Percentiles rank a stretch among this genome's conserved stretches.
phyloP scores from a whole-genome alignment of 2,113 vertebrate species.

The Oryzias melastigma region DNA sequence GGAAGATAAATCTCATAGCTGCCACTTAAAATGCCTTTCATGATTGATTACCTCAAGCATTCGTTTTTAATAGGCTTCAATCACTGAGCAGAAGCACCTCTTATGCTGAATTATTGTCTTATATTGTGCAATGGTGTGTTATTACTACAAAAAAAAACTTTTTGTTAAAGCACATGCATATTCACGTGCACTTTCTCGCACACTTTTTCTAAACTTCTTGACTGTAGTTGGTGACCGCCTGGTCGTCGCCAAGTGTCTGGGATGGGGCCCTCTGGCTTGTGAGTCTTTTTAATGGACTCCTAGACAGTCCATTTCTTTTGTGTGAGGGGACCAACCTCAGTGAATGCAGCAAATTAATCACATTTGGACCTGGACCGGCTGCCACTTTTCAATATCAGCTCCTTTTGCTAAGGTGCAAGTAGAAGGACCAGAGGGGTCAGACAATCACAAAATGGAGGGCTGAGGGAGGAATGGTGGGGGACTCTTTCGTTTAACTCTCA shows the following conservation, averaged over 20 bases:
- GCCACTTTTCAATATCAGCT: conserved; percentile 75
- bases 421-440: conserved; percentile 76
- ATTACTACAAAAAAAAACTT: too few relatives aligned
- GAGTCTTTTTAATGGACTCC: conserved; percentile 84
- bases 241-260: conserved; percentile 68
- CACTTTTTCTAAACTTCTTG: conserved; percentile 53
- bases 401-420: conserved; percentile 67
- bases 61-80: conserved; percentile 43
- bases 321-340: conserved; percentile 75
- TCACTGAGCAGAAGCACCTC: conserved; percentile 25
- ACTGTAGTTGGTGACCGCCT: conserved; percentile 56
- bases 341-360: conserved; percentile 94
- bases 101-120: conserved; percentile 49
- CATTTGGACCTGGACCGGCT: conserved; percentile 82
- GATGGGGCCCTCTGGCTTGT: conserved; percentile 74
- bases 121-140: too few relatives aligned
- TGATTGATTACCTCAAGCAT: conserved; percentile 56
- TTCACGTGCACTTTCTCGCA: conserved; percentile 1
- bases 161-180: conserved; percentile 3
- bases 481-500: conserved; percentile 76
- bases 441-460: conserved; percentile 83
- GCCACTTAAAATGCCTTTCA: conserved; percentile 47
- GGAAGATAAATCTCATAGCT: conserved; percentile 32
- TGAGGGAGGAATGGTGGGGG: conserved; percentile 75
- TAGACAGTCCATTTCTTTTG: conserved; percentile 86